Evolutionary conservation across 2,888 invertebrate genomes (phyloP).

Genomic region (Scaeva pyrastri): DNA sequence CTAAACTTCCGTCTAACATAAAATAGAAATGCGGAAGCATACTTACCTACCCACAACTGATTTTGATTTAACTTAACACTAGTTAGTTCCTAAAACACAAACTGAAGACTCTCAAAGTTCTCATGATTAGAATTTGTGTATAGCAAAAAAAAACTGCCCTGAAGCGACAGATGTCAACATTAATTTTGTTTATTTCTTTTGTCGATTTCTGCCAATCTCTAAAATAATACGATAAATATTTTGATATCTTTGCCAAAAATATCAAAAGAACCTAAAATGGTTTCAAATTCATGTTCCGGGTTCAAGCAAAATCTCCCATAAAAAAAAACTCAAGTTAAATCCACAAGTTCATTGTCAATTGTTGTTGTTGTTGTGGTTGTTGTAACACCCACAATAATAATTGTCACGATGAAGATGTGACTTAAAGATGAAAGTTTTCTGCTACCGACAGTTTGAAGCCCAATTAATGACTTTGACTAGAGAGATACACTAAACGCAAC

Average conservation of each 20-base stretch:
- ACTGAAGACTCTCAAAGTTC: conserved; percentile 21
- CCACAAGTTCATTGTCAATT: conserved; percentile 67
- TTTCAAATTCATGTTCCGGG: conserved; percentile 48
- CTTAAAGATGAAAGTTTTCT: conserved; percentile 46
- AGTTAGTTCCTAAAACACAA: not conserved
- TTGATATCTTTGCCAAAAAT: conserved; percentile 5
- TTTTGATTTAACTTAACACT: not conserved
- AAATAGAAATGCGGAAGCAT: conserved; percentile 68
- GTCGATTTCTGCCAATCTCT: not conserved
- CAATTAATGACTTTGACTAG: conserved; percentile 59
- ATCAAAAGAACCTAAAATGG: conserved; percentile 29
- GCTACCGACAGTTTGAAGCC: conserved; percentile 64
- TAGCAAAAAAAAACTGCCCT: conserved; percentile 34
- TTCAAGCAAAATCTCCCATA: not conserved
- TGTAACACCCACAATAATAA: conserved; percentile 22
- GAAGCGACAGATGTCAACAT: conserved; percentile 31
- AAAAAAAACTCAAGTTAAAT: conserved; percentile 29
- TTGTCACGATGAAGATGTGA: conserved; percentile 19
- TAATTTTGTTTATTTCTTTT: not conserved
- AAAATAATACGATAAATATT: not conserved
- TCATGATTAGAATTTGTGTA: conserved; percentile 27
- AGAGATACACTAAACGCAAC: no score
- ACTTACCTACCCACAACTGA: no score
- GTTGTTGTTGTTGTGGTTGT: not conserved
- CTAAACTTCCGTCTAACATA: conserved; percentile 41